Evolutionary conservation across 2,888 invertebrate species (phyloP), one percentile per base, ranked within the genome.

Genomic region (Leucoma salicis): DNA sequence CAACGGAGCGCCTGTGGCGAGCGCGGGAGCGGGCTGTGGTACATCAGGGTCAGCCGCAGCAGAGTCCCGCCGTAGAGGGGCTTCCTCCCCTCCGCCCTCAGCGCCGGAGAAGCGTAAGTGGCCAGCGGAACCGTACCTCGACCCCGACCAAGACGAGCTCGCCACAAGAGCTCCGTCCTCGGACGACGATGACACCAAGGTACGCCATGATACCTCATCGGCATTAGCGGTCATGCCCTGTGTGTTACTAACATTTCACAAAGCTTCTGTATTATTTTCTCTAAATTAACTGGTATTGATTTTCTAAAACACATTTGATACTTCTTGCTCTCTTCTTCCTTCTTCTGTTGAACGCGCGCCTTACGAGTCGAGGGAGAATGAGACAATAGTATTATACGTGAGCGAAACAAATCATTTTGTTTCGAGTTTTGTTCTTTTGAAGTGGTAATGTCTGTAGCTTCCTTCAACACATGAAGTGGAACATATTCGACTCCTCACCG

Each of bases 51-150:
- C 58, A 39, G 55, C 57, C 50, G 57, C 63, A 56, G 66, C 70
- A 31, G 82, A 80, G 69, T 82, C 80, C 43, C 83, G 77, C 65
- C 86, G 78, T 29, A 80, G 84, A 49, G 84, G 80, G 27, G 89
- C 83, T 25, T 87, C 83, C 43, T 83, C 87, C n/a, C 84, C 90
- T 77, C 91, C 70, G 78, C 70, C 87, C 90, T 84, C 57, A 80
- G 91, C 74, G 78, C 92, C 62, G 91, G 94, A 44, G 94, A 95
- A 85, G 94, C 95, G 85, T 91, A 95, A 66, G 95, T 95, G 82
- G 95, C 94, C 82, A 21, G 82, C 81, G 56, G 74, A 67, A 57
- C 70, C 79, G 53, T 76, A 78, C 53, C 53, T 43, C 59, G 66
- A 68, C 56, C 66, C 69, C 38, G 74, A 74, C 52, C 72, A 70